Percentiles rank a stretch among this genome's conserved stretches.
phyloP scores from a whole-genome alignment of 2,797 vertebrate genomes.

The Catamblyrhynchus diadema region DNA sequence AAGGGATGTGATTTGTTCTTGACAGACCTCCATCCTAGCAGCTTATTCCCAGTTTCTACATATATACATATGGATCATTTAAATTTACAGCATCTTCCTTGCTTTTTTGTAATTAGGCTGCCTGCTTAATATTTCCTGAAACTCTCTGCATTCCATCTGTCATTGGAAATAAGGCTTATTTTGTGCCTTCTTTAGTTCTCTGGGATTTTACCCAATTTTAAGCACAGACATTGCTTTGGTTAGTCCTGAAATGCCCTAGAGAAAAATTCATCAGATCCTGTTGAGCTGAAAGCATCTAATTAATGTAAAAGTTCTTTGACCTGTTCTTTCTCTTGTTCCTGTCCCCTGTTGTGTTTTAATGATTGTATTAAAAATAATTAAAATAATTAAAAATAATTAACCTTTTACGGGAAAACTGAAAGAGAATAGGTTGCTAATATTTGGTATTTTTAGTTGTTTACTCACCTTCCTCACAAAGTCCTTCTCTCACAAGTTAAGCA shows the following conservation, averaged over 20 bases:
- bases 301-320: neutral
- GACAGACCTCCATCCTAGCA: neutral
- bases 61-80: neutral
- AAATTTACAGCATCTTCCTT: neutral
- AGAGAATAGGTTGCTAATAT: neutral
- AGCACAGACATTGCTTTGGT: neutral
- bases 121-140: constrained; percentile 34
- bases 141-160: neutral
- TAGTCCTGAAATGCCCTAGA: neutral
- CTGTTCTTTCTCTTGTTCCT: neutral
- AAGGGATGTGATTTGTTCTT: neutral
- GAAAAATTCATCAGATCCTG: neutral
- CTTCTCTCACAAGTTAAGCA: neutral
- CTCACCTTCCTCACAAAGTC: neutral
- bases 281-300: neutral
- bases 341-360: neutral
- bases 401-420: neutral
- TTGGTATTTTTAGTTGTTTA: neutral
- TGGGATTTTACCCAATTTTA: neutral
- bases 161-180: neutral
- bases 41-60: neutral
- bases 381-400: constrained; percentile 11
- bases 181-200: neutral
- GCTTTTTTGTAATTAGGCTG: neutral
- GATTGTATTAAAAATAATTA: neutral